These are phyloP conservation scores for Globodera ellingtonae DNA, from an alignment of 1,140 invertebrate genomes.

Conservation along the genomic window DNA sequence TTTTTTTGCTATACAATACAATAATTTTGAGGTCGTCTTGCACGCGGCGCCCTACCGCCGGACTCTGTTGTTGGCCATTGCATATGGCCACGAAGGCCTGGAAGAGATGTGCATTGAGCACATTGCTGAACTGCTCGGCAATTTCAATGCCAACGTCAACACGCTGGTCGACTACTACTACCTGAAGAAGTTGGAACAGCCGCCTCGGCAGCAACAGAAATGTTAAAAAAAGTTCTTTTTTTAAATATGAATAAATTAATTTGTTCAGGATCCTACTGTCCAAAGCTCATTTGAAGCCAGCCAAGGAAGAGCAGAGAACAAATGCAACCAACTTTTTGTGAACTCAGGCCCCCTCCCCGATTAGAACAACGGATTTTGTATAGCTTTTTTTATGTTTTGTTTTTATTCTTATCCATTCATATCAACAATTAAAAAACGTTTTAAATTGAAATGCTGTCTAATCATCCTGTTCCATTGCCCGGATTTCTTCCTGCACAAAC, in stretches of 20 bases:
- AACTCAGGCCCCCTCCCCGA: too few relatives aligned
- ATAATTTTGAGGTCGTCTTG: constrained; percentile 41
- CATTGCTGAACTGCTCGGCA: constrained; percentile 46
- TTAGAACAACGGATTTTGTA: too few relatives aligned
- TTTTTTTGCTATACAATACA: not conserved
- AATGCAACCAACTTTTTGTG: too few relatives aligned
- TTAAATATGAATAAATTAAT: not conserved
- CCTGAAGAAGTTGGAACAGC: constrained; percentile 41
- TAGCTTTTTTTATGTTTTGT: not conserved
- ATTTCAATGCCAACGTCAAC: constrained; percentile 47
- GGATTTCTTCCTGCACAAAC: not conserved
- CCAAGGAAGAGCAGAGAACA: too few relatives aligned
- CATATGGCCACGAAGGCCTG: constrained; percentile 50
- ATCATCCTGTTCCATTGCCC: not conserved
- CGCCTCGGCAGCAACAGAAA: not conserved
- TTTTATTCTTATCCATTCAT: constrained; percentile 18
- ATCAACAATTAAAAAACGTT: constrained; percentile 34
- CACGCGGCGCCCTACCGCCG: constrained; percentile 51
- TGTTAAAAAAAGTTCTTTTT: not conserved
- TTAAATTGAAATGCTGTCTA: not conserved
- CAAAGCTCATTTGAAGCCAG: not conserved
- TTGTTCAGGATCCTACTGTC: not conserved
- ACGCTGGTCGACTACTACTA: constrained; percentile 46
- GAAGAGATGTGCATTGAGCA: constrained; percentile 47
- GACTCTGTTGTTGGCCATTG: constrained; percentile 45